Evolutionary conservation across 2,797 vertebrate genomes (phyloP).

Genomic region (Pseudocheirus occidentalis): DNA sequence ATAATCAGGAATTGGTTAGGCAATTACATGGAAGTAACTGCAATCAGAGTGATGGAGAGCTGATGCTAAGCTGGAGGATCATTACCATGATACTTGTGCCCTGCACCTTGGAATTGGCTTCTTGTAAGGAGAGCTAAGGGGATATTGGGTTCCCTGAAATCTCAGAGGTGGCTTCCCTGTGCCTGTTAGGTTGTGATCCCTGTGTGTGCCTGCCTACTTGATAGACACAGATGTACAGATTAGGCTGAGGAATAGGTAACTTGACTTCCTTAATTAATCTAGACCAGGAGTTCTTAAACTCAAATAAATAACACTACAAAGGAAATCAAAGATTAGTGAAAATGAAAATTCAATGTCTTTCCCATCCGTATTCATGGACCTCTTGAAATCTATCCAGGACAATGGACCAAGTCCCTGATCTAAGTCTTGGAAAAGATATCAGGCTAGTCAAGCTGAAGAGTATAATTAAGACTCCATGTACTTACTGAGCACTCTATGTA

Average conservation of each 20-base stretch:
- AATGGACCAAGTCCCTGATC: neutral
- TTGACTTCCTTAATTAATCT: neutral
- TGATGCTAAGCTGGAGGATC: neutral
- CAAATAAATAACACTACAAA: neutral
- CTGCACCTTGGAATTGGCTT: neutral
- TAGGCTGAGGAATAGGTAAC: neutral
- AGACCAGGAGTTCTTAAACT: neutral
- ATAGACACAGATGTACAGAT: neutral
- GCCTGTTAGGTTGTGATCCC: neutral
- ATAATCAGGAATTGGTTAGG: neutral
- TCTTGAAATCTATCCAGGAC: neutral
- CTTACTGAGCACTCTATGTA: neutral
- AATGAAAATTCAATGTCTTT: neutral
- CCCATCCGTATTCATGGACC: neutral
- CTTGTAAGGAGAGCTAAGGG: neutral
- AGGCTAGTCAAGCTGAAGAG: neutral
- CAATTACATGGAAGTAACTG: neutral
- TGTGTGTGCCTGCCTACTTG: neutral
- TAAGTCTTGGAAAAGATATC: neutral
- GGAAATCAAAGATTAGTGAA: neutral
- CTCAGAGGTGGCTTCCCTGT: neutral
- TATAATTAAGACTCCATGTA: neutral
- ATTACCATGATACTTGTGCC: neutral
- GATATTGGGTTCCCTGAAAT: neutral
- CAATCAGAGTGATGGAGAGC: neutral